Evolutionary conservation across 2,113 vertebrate genomes (phyloP).

Genomic region (Cervus canadensis): DNA sequence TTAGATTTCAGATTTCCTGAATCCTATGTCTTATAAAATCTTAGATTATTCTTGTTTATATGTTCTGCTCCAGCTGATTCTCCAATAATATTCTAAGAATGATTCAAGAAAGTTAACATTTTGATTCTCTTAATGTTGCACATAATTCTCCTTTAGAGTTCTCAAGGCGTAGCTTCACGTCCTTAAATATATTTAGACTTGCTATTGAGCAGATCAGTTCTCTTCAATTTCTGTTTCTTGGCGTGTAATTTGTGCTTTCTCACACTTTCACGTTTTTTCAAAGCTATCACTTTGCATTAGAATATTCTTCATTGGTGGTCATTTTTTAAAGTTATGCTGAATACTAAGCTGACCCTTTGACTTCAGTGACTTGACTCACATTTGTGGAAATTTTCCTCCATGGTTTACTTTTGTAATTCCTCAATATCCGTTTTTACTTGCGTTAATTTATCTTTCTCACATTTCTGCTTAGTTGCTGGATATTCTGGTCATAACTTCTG

Average conservation of each 20-base stretch:
- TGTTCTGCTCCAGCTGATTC: neutral
- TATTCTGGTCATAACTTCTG: neutral
- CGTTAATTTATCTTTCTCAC: neutral
- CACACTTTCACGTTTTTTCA: neutral
- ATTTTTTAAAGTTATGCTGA: neutral
- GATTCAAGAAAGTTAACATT: neutral
- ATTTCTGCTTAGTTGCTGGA: neutral
- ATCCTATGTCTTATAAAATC: neutral
- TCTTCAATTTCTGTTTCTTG: neutral
- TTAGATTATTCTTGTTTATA: neutral
- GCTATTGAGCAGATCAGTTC: neutral
- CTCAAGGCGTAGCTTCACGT: neutral
- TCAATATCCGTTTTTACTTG: neutral
- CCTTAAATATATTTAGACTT: neutral
- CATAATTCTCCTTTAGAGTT: neutral
- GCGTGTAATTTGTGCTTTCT: neutral
- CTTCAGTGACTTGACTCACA: neutral
- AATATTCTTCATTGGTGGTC: neutral
- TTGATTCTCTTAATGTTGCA: neutral
- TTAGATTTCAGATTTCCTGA: neutral
- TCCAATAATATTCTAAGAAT: neutral
- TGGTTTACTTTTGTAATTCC: neutral
- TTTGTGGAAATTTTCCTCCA: neutral
- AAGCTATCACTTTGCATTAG: neutral
- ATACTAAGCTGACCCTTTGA: neutral